Evolutionary conservation across 2,888 invertebrate species (phyloP), one percentile per base, ranked within the genome.

Genomic region (Drosophila neotestacea): DNA sequence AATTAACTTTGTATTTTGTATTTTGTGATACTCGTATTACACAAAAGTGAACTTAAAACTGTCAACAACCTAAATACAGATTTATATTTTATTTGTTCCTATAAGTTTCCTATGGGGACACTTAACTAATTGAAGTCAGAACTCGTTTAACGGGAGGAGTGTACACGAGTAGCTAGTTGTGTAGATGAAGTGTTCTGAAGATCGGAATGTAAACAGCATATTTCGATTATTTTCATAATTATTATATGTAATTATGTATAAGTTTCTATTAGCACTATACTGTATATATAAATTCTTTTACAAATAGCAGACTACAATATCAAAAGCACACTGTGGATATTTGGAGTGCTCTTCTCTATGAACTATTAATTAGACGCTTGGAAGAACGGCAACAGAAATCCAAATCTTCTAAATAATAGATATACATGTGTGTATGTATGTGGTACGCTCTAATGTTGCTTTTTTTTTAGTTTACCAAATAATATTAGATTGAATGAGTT

Each of bases 231-330:
- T 55, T 64, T 13, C 42, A 50, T 64, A 48, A 32, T 16, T 51
- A 44, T 64, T 38, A 42, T 42, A 46, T 73, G 56, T 73, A 62
- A 61, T 51, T 74, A 61, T 56, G 38, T 71, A 54, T 63, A 44
- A 56, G 56, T 63, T 54, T 64, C 58, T 61, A 72, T 72, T 67
- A 76, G 76, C 64, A 67, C 72, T 76, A 76, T 61, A 47, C 56
- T 74, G 73, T 58, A 65, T 75, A 75, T 85, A 82, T 84, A 85
- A 84, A 86, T 86, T 84, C 86, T 86, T 83, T 84, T 86, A 83
- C 84, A 84, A 81, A 76, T 85, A 86, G 86, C 84, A 84, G 84
- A 84, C 84, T 83, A 83, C 83, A 81, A 84, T 84, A 86, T 83
- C 79, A 82, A 86, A 84, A 84, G 86, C 83, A 84, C 86, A 84